These are phyloP conservation scores for Xestia c-nigrum DNA, from an alignment of 2,888 invertebrate genomes.

Conservation along the genomic window DNA sequence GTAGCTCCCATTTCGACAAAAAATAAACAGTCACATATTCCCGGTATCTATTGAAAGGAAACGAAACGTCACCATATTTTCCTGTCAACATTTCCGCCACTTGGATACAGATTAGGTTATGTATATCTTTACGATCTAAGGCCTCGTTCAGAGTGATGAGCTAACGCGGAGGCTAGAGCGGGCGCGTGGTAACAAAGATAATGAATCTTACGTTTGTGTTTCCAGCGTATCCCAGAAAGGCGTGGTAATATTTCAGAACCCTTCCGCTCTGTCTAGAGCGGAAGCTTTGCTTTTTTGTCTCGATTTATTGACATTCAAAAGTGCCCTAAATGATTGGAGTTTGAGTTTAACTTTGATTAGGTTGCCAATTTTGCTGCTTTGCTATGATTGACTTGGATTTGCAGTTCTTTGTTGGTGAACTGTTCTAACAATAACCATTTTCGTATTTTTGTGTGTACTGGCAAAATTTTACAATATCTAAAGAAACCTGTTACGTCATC, in stretches of 20 bases:
- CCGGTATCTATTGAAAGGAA: slow-evolving; percentile 51
- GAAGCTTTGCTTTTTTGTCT: no score
- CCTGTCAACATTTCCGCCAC: slow-evolving; percentile 67
- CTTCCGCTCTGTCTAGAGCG: no score
- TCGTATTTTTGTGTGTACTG: no score
- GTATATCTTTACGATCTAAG: slow-evolving; percentile 61
- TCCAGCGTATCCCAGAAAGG: not conserved
- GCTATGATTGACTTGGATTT: no score
- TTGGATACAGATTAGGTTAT: slow-evolving; percentile 64
- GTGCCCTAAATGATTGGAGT: no score
- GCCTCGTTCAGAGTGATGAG: not conserved
- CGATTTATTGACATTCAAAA: no score
- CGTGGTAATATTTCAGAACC: not conserved
- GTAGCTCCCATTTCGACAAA: slow-evolving; percentile 29
- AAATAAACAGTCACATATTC: slow-evolving; percentile 56
- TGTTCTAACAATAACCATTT: no score
- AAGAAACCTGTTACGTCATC: no score
- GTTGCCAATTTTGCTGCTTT: no score
- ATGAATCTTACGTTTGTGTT: not conserved
- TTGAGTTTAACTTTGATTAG: no score
- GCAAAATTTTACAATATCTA: no score
- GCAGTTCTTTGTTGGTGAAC: no score
- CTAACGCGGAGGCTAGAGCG: not conserved
- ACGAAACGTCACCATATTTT: slow-evolving; percentile 62
- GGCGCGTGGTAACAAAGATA: not conserved